phyloP scores from a whole-genome alignment of 2,797 vertebrate species.

The Antrozous pallidus region DNA sequence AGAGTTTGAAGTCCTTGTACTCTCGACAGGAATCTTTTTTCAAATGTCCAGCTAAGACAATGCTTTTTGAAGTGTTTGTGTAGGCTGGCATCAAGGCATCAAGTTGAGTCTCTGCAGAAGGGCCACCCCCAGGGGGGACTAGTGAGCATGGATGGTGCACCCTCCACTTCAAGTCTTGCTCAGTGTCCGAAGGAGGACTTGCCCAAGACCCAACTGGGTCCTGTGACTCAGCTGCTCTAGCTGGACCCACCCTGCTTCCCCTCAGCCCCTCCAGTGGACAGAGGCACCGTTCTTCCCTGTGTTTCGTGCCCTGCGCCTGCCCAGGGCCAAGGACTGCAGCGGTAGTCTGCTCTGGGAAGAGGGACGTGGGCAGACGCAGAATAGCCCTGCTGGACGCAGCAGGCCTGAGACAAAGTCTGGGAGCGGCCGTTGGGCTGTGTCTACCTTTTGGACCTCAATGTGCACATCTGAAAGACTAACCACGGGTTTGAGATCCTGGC shows the following conservation, averaged over 20 bases:
- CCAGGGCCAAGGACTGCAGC: not conserved
- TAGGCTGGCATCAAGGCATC: too few relatives aligned
- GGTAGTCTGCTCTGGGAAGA: not conserved
- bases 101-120: not conserved
- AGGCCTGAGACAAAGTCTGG: not conserved
- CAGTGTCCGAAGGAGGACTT: not conserved
- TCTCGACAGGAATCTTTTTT: not conserved
- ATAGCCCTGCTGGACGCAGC: not conserved
- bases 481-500: not conserved
- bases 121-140: fast-evolving
- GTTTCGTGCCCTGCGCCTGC: not conserved
- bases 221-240: not conserved
- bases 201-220: fast-evolving
- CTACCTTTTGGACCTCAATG: not conserved
- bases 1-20: not conserved
- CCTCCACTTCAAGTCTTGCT: not conserved
- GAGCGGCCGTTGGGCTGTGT: not conserved
- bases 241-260: not conserved
- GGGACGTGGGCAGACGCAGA: not conserved
- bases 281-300: not conserved
- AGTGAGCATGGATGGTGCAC: too few relatives aligned
- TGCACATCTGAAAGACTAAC: not conserved
- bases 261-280: not conserved
- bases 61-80: too few relatives aligned
- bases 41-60: not conserved